phyloP scores from a whole-genome alignment of 2,113 vertebrate species.

The Microcebus lehilahytsara region DNA sequence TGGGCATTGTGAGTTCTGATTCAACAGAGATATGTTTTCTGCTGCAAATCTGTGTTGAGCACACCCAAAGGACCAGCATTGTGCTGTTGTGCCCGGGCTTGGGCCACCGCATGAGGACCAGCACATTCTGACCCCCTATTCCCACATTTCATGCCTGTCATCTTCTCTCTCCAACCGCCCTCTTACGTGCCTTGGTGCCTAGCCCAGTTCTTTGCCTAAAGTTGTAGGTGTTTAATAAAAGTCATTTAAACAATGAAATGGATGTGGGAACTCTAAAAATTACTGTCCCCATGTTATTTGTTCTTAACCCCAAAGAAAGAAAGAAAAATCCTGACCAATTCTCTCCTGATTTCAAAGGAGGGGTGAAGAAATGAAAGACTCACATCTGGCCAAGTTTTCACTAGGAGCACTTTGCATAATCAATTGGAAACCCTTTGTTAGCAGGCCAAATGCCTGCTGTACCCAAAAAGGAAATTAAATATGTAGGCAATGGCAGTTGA shows the following conservation, averaged over 20 bases:
- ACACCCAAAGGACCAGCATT: background rate
- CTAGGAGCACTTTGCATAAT: slow-evolving; percentile 71
- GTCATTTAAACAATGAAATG: slow-evolving; percentile 11
- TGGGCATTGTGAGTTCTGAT: background rate
- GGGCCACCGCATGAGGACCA: fast-evolving
- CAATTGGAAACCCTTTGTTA: slow-evolving; percentile 72
- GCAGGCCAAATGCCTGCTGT: slow-evolving; percentile 61
- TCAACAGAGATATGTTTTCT: background rate
- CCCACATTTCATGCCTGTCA: background rate
- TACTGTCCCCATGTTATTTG: background rate
- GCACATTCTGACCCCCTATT: background rate
- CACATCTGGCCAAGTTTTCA: slow-evolving; percentile 69
- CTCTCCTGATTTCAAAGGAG: slow-evolving; percentile 55
- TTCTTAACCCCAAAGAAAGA: slow-evolving; percentile 10
- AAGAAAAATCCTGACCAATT: background rate
- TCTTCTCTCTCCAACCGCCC: background rate
- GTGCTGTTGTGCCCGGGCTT: background rate
- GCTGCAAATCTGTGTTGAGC: background rate
- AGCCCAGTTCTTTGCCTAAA: background rate
- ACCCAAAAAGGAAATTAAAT: slow-evolving; percentile 74
- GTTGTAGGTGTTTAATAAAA: slow-evolving; percentile 14
- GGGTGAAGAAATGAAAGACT: slow-evolving; percentile 34
- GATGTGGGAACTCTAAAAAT: background rate
- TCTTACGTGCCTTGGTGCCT: background rate
- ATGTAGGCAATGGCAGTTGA: slow-evolving; percentile 54